phyloP scores from a whole-genome alignment of 2,888 invertebrate genomes.

The Xestia c-nigrum region DNA sequence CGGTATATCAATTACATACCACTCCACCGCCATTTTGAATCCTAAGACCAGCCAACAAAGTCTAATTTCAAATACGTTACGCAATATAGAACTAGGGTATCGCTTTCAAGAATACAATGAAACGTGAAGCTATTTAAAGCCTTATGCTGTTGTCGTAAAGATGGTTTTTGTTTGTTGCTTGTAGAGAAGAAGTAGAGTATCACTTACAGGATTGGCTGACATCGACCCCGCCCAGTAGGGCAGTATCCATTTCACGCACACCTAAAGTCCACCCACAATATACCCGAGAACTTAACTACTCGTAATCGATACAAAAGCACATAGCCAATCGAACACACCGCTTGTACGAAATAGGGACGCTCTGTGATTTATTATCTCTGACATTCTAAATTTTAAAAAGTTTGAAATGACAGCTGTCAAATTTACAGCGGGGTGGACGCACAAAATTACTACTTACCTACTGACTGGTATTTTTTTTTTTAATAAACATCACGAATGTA shows the following conservation, averaged over 20 bases:
- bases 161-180: slow-evolving; percentile 63
- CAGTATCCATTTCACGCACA: slow-evolving; percentile 86
- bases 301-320: slow-evolving; percentile 76
- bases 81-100: slow-evolving; percentile 85
- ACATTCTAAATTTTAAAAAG: slow-evolving; percentile 45
- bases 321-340: slow-evolving; percentile 72
- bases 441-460: slow-evolving; percentile 8
- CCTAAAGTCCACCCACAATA: slow-evolving; percentile 84
- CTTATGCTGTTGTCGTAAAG: slow-evolving; percentile 51
- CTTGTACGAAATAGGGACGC: slow-evolving; percentile 44
- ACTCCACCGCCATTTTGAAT: slow-evolving; percentile 63
- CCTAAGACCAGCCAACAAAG: slow-evolving; percentile 62
- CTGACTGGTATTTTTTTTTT: slow-evolving; percentile 3
- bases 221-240: slow-evolving; percentile 86
- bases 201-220: slow-evolving; percentile 89
- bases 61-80: slow-evolving; percentile 63
- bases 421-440: slow-evolving; percentile 33
- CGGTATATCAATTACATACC: slow-evolving; percentile 84
- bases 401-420: slow-evolving; percentile 48
- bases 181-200: slow-evolving; percentile 87
- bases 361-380: slow-evolving; percentile 62
- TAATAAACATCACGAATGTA: neutral
- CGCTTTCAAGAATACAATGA: slow-evolving; percentile 80
- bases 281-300: slow-evolving; percentile 70
- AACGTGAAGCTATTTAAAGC: slow-evolving; percentile 63